Evolutionary conservation across 23 tunicate species (phyloP).

Genomic region (Trididemnum miniatum): DNA sequence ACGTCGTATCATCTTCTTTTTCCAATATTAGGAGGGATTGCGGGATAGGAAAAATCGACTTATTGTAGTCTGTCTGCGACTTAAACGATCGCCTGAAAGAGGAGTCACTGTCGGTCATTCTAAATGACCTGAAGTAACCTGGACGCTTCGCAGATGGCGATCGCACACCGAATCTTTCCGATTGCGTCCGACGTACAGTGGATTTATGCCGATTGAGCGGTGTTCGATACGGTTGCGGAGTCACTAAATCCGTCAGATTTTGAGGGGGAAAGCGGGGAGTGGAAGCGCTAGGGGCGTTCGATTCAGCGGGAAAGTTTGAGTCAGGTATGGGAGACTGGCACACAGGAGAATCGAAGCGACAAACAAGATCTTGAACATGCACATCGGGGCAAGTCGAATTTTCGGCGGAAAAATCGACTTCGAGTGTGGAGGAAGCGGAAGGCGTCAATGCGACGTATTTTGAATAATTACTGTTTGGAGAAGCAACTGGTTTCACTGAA

Average conservation of each 20-base stretch:
- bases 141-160: neutral
- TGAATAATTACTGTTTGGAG: neutral
- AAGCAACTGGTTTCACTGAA: neutral
- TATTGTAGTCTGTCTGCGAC: neutral
- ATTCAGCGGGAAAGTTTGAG: neutral
- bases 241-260: neutral
- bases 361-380: conserved; percentile 30
- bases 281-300: neutral
- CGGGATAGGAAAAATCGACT: neutral
- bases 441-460: neutral
- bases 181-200: conserved; percentile 29
- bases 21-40: neutral
- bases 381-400: neutral
- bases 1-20: neutral
- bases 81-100: neutral
- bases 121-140: conserved; percentile 12
- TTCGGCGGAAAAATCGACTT: neutral
- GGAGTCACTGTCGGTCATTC: neutral
- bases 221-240: conserved; percentile 12
- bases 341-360: neutral
- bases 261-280: neutral
- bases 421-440: neutral
- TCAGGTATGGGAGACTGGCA: neutral
- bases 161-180: conserved; percentile 12
- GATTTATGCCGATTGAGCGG: neutral